Conservation (phyloP, 2,888 invertebrate genomes). For the Glaucopsyche alexis region DNA sequence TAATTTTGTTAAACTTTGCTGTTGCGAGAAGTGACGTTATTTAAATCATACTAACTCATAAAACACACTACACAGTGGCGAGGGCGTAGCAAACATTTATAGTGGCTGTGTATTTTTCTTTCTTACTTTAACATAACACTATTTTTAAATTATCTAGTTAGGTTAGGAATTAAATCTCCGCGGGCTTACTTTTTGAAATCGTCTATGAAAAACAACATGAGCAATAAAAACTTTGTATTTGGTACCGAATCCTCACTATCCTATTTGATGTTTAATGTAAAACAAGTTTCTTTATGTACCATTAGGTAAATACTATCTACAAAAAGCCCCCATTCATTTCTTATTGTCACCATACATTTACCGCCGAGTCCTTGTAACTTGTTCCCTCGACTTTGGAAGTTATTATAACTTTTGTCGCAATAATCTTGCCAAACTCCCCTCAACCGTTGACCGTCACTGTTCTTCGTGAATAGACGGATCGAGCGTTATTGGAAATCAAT, state of each 20-base stretch:
- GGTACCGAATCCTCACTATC: not conserved
- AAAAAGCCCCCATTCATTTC: not conserved
- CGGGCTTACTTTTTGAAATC: not conserved
- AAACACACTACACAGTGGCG: too few relatives aligned
- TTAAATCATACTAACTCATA: too few relatives aligned
- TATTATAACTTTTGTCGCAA: constrained; percentile 52
- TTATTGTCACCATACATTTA: constrained; percentile 9
- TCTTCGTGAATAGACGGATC: constrained; percentile 36
- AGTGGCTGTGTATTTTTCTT: too few relatives aligned
- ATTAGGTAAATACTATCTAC: not conserved
- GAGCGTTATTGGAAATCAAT: constrained; percentile 37
- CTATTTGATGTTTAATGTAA: not conserved
- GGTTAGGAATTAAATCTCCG: too few relatives aligned
- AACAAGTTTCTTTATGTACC: not conserved
- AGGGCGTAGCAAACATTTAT: too few relatives aligned
- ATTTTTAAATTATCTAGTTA: too few relatives aligned
- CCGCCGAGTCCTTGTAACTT: constrained; percentile 34
- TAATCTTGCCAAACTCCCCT: constrained; percentile 42
- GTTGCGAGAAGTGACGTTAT: too few relatives aligned
- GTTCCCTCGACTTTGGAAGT: constrained; percentile 40
- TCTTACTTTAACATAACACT: too few relatives aligned
- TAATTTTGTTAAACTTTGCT: too few relatives aligned
- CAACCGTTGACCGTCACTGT: constrained; percentile 33
- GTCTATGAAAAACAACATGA: not conserved
- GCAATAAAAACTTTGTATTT: not conserved